Base-by-base conservation (phyloP, 2,113 vertebrate genomes). In the Procavia capensis region DNA sequence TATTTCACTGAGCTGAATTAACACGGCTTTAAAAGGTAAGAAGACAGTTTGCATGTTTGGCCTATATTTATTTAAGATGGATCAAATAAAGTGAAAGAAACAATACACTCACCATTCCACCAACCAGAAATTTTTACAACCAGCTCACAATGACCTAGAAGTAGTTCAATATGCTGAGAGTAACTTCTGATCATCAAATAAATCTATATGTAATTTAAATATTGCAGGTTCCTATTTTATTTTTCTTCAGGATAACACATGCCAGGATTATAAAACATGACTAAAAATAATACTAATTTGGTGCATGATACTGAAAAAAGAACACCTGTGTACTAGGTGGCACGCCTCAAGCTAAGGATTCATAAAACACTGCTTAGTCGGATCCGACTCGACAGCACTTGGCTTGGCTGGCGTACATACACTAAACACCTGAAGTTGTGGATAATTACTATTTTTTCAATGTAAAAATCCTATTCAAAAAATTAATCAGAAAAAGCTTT, bases 381-480 rank as follows among this genome's bases (percentile, higher is more conserved):
- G n/a, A n/a, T n/a, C n/a, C n/a, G n/a, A n/a, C n/a, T n/a, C n/a
- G n/a, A n/a, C n/a, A n/a, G n/a, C n/a, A n/a, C n/a, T n/a, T n/a
- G n/a, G n/a, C n/a, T n/a, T n/a, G n/a, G n/a, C n/a, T n/a, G n/a
- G n/a, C n/a, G 25, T 61, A 88, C 81, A 93, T 47, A 83, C 74
- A 4, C 61, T 61, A 64, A 92, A 94, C 43, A 2, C 5, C 61
- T 66, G 68, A 88, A 57, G 16, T 20, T 90, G 70, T 39, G 10
- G 82, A 63, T 75, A 90, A 92, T 29, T 66, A 84, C 25, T 57
- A 6, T 57, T 75, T 81, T 72, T 95, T 88, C 31, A 85, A 64
- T 31, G 36, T 6, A 93, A 88, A 91, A 91, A 61, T 47, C 41
- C 7, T 54, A 57, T 83, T 91, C 25, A 89, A 97, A 94, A 89